Base-by-base conservation (phyloP, 1,140 invertebrate genomes). In the Drosophila lacertosa region DNA sequence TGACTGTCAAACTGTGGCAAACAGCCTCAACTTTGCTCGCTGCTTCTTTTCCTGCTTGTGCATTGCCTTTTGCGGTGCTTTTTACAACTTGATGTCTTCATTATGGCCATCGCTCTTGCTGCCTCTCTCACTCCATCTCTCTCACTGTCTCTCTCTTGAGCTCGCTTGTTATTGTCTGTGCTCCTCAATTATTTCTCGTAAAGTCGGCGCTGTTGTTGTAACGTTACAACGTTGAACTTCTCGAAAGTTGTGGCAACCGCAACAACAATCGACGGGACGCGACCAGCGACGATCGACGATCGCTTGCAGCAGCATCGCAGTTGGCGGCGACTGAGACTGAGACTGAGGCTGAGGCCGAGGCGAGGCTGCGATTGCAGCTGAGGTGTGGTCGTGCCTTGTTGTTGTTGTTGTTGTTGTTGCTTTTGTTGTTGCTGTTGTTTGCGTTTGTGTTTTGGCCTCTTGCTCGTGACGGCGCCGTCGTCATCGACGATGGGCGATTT, bases 61-160 rank as follows among this genome's bases (percentile, higher is more conserved):
- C 35, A 50, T 66, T 67, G 53, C 59, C 71, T 64, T 64, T 58
- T 62, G 59, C 53, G 53, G 44, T 62, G 55, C 60, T 84, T 81
- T 80, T 84, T 80, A 84, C 81, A 86, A 84, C 77, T 86, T 84
- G 81, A 84, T 84, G 81, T 84, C 81, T 84, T 84, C 81, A 84
- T 84, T 71, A 84, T 59, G 44, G 68, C 32, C 55, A 20, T 40
- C 26, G 35, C 69, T 67, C 54, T 55, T 39, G 40, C 45, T 57
- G 29, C 48, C 37, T 51, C 54, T 72, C 32, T 53, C 24, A 47
- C 29, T 45, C n/a, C 40, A 4, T 11, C 11, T 62, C 24, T 48
- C 45, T 22, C 54, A 35, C 58, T 37, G 35, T 35, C 44, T n/a
- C n/a, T n/a, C n/a, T n/a, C n/a, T n/a, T n/a, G n/a, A n/a, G n/a